Conservation (phyloP, 2,113 vertebrate species). For the Trogon melanurus region DNA sequence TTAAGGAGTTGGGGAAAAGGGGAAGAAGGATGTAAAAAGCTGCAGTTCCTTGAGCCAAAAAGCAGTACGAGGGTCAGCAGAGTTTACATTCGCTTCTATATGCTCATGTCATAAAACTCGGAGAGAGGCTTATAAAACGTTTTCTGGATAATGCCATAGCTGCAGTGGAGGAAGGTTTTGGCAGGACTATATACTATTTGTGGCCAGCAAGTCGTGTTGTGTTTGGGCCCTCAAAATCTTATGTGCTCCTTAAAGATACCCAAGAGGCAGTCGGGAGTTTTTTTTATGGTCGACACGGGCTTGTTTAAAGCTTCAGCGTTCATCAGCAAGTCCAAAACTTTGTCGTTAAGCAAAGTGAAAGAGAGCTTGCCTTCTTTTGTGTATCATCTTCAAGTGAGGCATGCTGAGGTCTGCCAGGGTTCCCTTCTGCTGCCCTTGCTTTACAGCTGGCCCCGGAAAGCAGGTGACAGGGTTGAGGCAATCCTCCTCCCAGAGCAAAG, state of each 20-base stretch:
- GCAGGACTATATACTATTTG: neutral
- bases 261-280: neutral
- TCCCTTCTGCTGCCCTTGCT: neutral
- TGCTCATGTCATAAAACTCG: neutral
- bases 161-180: slow-evolving; percentile 14
- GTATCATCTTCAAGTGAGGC: neutral
- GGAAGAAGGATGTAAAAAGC: neutral
- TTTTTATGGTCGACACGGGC: neutral
- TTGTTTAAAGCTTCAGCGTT: neutral
- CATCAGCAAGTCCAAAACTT: neutral
- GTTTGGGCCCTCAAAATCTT: neutral
- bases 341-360: neutral
- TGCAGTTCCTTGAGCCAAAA: neutral
- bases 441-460: neutral
- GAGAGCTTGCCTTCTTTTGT: neutral
- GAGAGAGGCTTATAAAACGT: neutral
- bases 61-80: neutral
- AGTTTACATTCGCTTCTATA: neutral
- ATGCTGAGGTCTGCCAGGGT: neutral
- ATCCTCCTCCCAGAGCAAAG: neutral
- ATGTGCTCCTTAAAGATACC: neutral
- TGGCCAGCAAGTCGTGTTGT: neutral
- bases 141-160: slow-evolving; percentile 13
- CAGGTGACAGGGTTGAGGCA: fast-evolving
- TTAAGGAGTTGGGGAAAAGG: neutral